Evolutionary conservation across 2,797 vertebrate genomes (phyloP), one percentile per base, ranked within the genome.

Genomic region (Menidia menidia): DNA sequence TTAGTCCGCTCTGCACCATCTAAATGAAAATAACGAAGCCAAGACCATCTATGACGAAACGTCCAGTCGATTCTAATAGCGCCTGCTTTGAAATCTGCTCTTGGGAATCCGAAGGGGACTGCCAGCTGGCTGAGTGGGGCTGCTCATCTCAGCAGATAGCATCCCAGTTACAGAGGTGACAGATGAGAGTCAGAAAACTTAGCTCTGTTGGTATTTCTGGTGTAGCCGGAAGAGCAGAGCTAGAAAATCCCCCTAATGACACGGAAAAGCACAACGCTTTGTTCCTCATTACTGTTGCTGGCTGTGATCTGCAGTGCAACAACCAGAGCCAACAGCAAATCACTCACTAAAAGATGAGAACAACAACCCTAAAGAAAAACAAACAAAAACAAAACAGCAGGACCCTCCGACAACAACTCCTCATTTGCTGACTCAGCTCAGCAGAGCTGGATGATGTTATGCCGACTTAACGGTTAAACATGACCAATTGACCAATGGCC

Each of bases 351-450:
- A 25, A 25, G 25, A 25, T 25, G 1, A 25, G 25, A 25, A 25
- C 25, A 25, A 25, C 25, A 25, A 25, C 25, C 25, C 25, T 25
- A 39, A 5, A 39, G 5, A 39, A 7, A 39, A 39, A 7, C 1
- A 39, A 39, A 39, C 0, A 39, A 39, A 39, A 39, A 1, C 25
- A 39, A 52, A 45, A 52, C 53, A 47, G 30, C 41, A 48, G 39
- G 18, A 47, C 2, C 1, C 35, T 44, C 42, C 57, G 33, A 61
- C 35, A 64, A 43, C 39, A 79, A 50, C 50, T 60, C 8, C 3
- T 44, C 57, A 47, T 32, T 63, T 73, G 74, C 59, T 67, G 68
- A 78, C 57, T 82, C 69, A 68, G 64, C 73, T 56, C 7, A 64
- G 45, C 51, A 43, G 19, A 68, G 41, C 47, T 60, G 54, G 77